Percentiles rank a stretch among this genome's conserved stretches.
Conservation (phyloP, 2,113 vertebrate species). For the Heterochromis multidens region DNA sequence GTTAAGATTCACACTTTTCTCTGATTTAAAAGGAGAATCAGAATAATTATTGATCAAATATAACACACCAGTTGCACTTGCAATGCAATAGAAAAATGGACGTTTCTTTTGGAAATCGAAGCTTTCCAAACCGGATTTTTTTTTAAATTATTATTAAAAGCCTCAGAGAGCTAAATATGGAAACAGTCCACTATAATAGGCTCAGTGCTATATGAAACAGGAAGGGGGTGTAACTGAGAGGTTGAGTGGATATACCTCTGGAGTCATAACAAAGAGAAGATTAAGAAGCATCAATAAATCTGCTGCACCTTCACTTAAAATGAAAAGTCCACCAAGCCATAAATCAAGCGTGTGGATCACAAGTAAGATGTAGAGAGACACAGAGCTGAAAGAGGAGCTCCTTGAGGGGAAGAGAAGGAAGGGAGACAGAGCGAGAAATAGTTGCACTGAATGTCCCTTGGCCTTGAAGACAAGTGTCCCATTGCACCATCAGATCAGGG, state of each 20-base stretch:
- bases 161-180: neutral
- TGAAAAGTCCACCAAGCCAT: neutral
- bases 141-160: too few relatives aligned
- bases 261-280: constrained; percentile 1
- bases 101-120: neutral
- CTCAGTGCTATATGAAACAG: constrained; percentile 10
- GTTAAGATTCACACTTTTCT: neutral
- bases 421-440: neutral
- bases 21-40: neutral
- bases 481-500: constrained; percentile 30
- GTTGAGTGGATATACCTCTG: neutral
- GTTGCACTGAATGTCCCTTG: constrained; percentile 25
- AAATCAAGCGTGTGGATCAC: neutral
- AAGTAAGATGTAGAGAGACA: neutral
- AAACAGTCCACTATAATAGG: constrained; percentile 18
- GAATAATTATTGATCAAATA: neutral
- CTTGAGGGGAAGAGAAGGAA: neutral
- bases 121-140: too few relatives aligned
- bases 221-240: constrained; percentile 17
- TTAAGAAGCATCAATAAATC: neutral
- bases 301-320: neutral
- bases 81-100: neutral
- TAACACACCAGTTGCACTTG: neutral
- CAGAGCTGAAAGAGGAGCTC: neutral
- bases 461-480: constrained; percentile 25